Base-by-base conservation (phyloP, 53 echinoderm and acorn worm species). In the Hippasteria phrygiana region DNA sequence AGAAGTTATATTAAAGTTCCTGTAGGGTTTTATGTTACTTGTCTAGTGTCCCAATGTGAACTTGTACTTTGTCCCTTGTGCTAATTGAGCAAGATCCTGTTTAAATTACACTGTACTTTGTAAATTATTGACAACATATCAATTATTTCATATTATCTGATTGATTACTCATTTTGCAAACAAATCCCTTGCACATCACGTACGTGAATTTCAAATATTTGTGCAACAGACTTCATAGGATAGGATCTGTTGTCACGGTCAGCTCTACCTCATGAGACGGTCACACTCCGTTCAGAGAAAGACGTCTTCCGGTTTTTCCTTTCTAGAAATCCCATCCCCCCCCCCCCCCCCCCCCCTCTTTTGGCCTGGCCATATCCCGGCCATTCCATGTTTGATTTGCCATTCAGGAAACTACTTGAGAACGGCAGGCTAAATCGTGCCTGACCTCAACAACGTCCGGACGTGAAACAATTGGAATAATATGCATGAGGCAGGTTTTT, bases 381-480 rank as follows among this genome's bases (percentile, higher is more conserved):
- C 18, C 37, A 28, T 79, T 62, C 12, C 22, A 24, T 79, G 41
- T 79, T 79, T 79, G 79, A 79, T 79, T 56, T 79, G 36, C 40
- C 54, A 55, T 55, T 62, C 79, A 79, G 56, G 62, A 59, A 42
- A 37, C 79, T 62, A 38, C 56, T 79, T 79, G 39, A 62, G 41
- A 79, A n/a, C 27, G 62, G 79, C 38, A 22, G 38, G 54, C 26
- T 62, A 79, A 79, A 79, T 62, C 79, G 42, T 79, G 79, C 79
- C 79, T 79, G 41, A 38, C 62, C 13, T 79, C 13, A 37, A 79
- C 40, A 79, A 62, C n/a, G 24, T 24, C 59, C 26, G 79, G 62
- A 26, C 62, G 27, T 36, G 20, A 31, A 11, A 67, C 34, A 12
- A 35, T 67, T 35, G 14, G 26, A 59, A 56, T 55, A 76, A 56